Conservation (phyloP, 2,888 invertebrate genomes). For the Cataglyphis rosenhaueri region DNA sequence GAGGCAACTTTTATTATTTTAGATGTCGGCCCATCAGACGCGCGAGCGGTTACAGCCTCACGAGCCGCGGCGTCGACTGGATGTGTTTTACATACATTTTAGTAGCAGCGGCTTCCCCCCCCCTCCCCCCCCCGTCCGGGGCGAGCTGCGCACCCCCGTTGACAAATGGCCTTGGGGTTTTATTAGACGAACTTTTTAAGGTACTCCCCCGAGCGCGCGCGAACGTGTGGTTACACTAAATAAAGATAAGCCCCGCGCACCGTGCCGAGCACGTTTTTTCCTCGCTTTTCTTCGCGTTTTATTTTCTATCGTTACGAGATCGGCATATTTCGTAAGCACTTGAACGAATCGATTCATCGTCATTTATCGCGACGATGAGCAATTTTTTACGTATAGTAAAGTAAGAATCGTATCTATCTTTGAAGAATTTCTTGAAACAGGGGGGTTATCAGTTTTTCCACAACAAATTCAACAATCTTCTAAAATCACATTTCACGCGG, state of each 20-base stretch:
- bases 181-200: slow-evolving; percentile 83
- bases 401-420: background rate
- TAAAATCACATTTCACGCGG: slow-evolving; percentile 40
- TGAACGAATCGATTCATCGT: background rate
- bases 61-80: slow-evolving; percentile 71
- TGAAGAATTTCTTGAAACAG: background rate
- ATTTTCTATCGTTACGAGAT: background rate
- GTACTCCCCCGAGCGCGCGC: slow-evolving; percentile 73
- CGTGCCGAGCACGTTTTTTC: slow-evolving; percentile 39
- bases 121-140: slow-evolving; percentile 41
- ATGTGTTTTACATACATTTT: slow-evolving; percentile 84
- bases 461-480: background rate
- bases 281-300: slow-evolving; percentile 23
- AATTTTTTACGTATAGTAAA: background rate
- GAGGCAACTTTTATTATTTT: slow-evolving; percentile 85
- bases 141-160: slow-evolving; percentile 71
- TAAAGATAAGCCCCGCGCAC: slow-evolving; percentile 79
- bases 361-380: background rate
- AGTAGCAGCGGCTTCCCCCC: slow-evolving; percentile 58
- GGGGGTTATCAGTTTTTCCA: background rate
- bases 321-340: background rate
- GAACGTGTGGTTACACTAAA: slow-evolving; percentile 75
- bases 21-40: slow-evolving; percentile 82
- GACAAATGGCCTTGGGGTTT: slow-evolving; percentile 83
- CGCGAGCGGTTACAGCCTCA: slow-evolving; percentile 69